A percentile compares a stretch with the other conserved stretches of the same genome.
These are phyloP conservation scores for Gnatocerus cornutus DNA, from an alignment of 2,888 invertebrate genomes.

Conservation along the genomic window DNA sequence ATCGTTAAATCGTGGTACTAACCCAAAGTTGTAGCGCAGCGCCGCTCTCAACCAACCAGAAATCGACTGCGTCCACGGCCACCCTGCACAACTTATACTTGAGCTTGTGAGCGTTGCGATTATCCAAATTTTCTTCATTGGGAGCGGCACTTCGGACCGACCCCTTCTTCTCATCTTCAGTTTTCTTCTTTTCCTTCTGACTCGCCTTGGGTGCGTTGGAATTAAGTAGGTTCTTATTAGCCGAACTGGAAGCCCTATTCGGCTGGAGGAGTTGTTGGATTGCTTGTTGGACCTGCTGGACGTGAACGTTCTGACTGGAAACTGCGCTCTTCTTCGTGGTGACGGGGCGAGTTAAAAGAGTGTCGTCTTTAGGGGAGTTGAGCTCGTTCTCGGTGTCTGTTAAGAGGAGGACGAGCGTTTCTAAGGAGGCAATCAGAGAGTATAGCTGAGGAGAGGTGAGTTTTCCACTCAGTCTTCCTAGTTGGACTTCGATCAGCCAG, in stretches of 20 bases:
- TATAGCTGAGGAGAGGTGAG: conserved; percentile 92
- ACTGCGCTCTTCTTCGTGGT: conserved; percentile 58
- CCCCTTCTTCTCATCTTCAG: conserved; percentile 60
- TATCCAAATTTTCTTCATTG: conserved; percentile 48
- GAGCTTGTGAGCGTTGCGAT: conserved; percentile 71
- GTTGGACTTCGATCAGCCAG: conserved; percentile 95
- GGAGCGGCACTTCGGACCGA: conserved; percentile 47
- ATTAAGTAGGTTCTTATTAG: conserved; percentile 53
- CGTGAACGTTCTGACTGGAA: conserved; percentile 63
- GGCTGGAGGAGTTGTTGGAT: conserved; percentile 63
- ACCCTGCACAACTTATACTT: conserved; percentile 96
- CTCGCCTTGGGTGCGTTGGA: conserved; percentile 39
- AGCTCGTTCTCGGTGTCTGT: conserved; percentile 93
- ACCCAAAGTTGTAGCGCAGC: conserved; percentile 91
- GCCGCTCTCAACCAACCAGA: conserved; percentile 92
- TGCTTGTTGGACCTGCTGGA: conserved; percentile 64
- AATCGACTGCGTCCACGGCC: conserved; percentile 90
- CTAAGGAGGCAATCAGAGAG: conserved; percentile 89
- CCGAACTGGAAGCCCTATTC: conserved; percentile 57
- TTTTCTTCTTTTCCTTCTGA: conserved; percentile 51
- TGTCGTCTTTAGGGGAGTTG: conserved; percentile 84
- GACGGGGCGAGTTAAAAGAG: conserved; percentile 79
- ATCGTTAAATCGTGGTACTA: too few relatives aligned
- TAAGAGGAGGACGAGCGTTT: conserved; percentile 89
- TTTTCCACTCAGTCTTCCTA: conserved; percentile 94